Evolutionary conservation across 2,888 invertebrate genomes (phyloP).

Genomic region (Platycheirus albimanus): DNA sequence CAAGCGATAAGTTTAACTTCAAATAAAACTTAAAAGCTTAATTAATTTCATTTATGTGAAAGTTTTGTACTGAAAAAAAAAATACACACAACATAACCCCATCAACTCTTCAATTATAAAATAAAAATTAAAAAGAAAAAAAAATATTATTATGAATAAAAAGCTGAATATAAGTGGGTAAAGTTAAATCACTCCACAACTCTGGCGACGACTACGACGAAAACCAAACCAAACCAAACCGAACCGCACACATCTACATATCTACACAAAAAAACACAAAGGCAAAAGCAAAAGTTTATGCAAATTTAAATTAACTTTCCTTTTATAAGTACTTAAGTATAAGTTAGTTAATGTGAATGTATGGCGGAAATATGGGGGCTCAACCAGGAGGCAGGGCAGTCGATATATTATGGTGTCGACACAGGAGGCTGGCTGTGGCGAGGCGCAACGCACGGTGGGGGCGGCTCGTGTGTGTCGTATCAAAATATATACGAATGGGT

Average conservation of each 20-base stretch:
- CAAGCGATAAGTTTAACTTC: constrained; percentile 22
- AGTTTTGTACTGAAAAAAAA: constrained; percentile 31
- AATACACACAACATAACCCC: background rate
- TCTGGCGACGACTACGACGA: constrained; percentile 11
- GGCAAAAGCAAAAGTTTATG: constrained; percentile 53
- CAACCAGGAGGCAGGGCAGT: constrained; percentile 1
- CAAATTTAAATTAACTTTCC: constrained; percentile 72
- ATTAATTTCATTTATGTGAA: constrained; percentile 52
- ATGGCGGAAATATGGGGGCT: constrained; percentile 48
- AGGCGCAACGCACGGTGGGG: no score
- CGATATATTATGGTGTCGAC: constrained; percentile 16
- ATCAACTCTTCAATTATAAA: constrained; percentile 1
- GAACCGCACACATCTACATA: background rate
- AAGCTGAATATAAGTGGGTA: constrained; percentile 27
- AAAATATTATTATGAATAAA: constrained; percentile 3
- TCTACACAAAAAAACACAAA: background rate
- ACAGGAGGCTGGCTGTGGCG: no score
- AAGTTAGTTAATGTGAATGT: constrained; percentile 63
- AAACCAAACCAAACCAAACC: background rate
- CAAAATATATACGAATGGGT: constrained; percentile 25
- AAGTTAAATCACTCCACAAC: constrained; percentile 59
- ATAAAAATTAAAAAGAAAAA: constrained; percentile 11
- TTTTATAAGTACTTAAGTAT: constrained; percentile 69
- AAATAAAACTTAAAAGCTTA: constrained; percentile 49
- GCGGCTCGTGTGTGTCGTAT: constrained; percentile 16